These are phyloP conservation scores for Hippocampus comes DNA, from an alignment of 2,113 vertebrate genomes.

Conservation along the genomic window DNA sequence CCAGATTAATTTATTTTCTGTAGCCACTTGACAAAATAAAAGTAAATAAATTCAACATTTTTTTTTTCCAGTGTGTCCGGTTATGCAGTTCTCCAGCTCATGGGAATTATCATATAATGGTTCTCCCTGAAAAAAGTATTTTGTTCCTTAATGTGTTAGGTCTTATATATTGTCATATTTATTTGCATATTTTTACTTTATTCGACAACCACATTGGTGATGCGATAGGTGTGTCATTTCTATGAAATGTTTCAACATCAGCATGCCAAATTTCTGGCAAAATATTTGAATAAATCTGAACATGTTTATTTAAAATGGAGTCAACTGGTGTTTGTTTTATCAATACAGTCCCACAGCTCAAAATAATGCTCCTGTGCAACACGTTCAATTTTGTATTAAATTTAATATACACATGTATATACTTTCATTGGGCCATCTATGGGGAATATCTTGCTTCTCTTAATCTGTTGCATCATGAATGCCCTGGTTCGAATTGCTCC, in stretches of 20 bases:
- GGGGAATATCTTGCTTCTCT: too few species aligned
- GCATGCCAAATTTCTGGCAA: constrained; percentile 77
- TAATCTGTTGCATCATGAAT: too few species aligned
- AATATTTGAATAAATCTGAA: constrained; percentile 71
- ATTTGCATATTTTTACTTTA: constrained; percentile 81
- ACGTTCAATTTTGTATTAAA: too few species aligned
- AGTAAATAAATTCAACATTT: too few species aligned
- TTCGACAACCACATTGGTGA: constrained; percentile 85
- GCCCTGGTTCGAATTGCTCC: too few species aligned
- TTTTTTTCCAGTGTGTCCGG: neutral
- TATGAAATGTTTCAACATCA: constrained; percentile 82
- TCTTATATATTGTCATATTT: constrained; percentile 55
- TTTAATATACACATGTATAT: too few species aligned
- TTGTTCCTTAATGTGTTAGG: constrained; percentile 20
- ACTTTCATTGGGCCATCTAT: too few species aligned
- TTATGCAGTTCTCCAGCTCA: constrained; percentile 16
- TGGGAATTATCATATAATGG: constrained; percentile 35
- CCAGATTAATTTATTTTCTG: too few species aligned
- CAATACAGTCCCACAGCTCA: neutral
- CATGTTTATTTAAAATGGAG: constrained; percentile 51
- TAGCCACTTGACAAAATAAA: too few species aligned
- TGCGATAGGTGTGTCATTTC: constrained; percentile 81
- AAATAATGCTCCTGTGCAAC: neutral
- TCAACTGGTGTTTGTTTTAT: neutral
- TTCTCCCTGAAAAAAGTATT: constrained; percentile 7